Percentiles rank a stretch among this genome's conserved stretches.
Conservation (phyloP, 1,140 invertebrate genomes). For the Pollicipes pollicipes region DNA sequence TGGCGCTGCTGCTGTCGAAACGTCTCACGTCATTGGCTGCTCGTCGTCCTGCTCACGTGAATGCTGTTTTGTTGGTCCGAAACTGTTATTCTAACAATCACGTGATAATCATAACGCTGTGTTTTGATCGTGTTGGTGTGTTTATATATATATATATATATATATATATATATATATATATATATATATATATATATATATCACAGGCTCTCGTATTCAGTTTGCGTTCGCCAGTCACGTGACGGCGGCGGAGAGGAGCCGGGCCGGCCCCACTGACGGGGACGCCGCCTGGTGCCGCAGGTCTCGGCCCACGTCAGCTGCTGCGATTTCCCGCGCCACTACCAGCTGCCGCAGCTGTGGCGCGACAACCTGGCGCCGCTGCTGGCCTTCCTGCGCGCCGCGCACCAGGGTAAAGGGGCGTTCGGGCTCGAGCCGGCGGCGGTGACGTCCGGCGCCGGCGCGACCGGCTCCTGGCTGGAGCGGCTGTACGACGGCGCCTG, state of each 20-base stretch:
- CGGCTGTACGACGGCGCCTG: neutral
- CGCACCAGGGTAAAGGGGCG: slow-evolving; percentile 30
- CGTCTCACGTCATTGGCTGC: too few relatives aligned
- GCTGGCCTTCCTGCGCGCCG: slow-evolving; percentile 37
- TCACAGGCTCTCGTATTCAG: slow-evolving; percentile 7
- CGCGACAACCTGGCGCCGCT: slow-evolving; percentile 47
- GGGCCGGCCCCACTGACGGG: slow-evolving; percentile 6
- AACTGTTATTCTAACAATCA: too few relatives aligned
- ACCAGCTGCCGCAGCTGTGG: slow-evolving; percentile 51
- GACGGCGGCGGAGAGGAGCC: neutral
- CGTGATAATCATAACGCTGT: too few relatives aligned
- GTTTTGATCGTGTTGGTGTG: slow-evolving; percentile 3
- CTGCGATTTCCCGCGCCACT: slow-evolving; percentile 52
- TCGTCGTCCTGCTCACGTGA: too few relatives aligned
- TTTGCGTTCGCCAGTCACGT: neutral
- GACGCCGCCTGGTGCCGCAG: slow-evolving; percentile 13
- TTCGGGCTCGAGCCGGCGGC: too few relatives aligned
- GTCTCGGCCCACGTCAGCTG: slow-evolving; percentile 39
- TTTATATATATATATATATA: slow-evolving; percentile 1
- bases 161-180: neutral
- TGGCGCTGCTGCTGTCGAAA: too few relatives aligned
- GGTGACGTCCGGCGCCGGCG: too few relatives aligned
- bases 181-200: slow-evolving; percentile 8
- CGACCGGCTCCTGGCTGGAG: neutral
- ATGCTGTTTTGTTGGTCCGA: too few relatives aligned